Evolutionary conservation across 2,888 invertebrate species (phyloP).

Genomic region (Gonocerus acuteangulatus): DNA sequence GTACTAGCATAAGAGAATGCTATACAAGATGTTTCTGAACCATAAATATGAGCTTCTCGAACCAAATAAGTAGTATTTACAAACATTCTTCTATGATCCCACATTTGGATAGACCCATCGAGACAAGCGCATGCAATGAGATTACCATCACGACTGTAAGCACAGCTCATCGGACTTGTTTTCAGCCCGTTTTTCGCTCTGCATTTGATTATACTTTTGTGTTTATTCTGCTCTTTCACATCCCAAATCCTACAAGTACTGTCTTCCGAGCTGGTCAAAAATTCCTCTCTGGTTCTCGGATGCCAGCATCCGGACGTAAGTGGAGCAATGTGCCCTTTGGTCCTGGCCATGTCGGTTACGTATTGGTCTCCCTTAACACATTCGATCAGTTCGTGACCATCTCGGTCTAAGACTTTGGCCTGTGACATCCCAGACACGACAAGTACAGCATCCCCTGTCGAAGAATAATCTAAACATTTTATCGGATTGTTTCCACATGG

Average conservation of each 20-base stretch:
- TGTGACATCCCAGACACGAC: slow-evolving; percentile 88
- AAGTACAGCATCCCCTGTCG: slow-evolving; percentile 86
- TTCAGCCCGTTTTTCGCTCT: slow-evolving; percentile 77
- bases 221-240: slow-evolving; percentile 63
- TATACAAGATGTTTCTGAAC: slow-evolving; percentile 73
- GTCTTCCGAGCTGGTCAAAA: slow-evolving; percentile 89
- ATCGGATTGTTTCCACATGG: slow-evolving; percentile 96
- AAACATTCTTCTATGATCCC: slow-evolving; percentile 88
- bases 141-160: slow-evolving; percentile 76
- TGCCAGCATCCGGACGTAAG: slow-evolving; percentile 90
- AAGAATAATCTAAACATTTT: slow-evolving; percentile 79
- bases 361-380: slow-evolving; percentile 95
- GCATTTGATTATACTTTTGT: slow-evolving; percentile 78
- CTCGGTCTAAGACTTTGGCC: slow-evolving; percentile 88
- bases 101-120: slow-evolving; percentile 94
- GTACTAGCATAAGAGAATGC: slow-evolving; percentile 75
- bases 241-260: slow-evolving; percentile 90
- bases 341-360: slow-evolving; percentile 84
- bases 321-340: slow-evolving; percentile 90
- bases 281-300: slow-evolving; percentile 82
- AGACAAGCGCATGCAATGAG: slow-evolving; percentile 84
- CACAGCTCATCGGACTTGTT: slow-evolving; percentile 74
- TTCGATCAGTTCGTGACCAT: slow-evolving; percentile 87
- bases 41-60: slow-evolving; percentile 70
- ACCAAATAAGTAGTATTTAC: slow-evolving; percentile 77